Percentiles rank a stretch among this genome's conserved stretches.
Conservation (phyloP, 2,113 vertebrate species). For the Varanus salvator region DNA sequence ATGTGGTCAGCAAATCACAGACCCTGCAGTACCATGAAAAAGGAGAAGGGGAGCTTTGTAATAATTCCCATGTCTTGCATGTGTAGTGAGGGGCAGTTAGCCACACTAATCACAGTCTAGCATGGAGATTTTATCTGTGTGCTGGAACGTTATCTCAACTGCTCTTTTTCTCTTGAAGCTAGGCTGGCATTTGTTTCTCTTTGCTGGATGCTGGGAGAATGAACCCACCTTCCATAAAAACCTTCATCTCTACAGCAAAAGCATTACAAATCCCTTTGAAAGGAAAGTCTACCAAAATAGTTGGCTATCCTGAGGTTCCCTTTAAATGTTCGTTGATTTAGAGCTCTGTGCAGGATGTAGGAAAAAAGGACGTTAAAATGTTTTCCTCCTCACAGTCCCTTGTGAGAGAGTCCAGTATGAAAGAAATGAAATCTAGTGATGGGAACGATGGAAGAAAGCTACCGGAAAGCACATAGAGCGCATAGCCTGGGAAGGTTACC, state of each 20-base stretch:
- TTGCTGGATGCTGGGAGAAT: not conserved
- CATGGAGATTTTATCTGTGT: conserved; percentile 37
- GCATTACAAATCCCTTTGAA: not conserved
- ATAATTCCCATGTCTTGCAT: conserved; percentile 40
- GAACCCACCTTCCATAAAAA: not conserved
- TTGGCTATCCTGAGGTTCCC: not conserved
- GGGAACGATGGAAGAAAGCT: not conserved
- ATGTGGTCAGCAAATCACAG: conserved; percentile 73
- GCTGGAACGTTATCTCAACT: conserved; percentile 11
- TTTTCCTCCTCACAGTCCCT: not conserved
- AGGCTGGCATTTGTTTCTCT: not conserved
- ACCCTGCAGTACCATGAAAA: conserved; percentile 52
- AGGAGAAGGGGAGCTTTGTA: conserved; percentile 1
- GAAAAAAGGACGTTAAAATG: not conserved
- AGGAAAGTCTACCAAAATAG: not conserved
- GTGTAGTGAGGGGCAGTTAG: conserved; percentile 17
- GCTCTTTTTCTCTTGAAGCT: conserved; percentile 3
- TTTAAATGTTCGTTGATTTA: not conserved
- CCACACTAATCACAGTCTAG: conserved; percentile 40
- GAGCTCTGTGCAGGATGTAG: not conserved
- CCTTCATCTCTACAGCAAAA: not conserved
- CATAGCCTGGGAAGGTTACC: not conserved
- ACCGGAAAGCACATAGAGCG: not conserved
- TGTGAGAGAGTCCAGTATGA: not conserved
- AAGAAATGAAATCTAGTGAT: not conserved